Evolutionary conservation across 2,888 invertebrate species (phyloP).

Genomic region (Laspeyria flexula): DNA sequence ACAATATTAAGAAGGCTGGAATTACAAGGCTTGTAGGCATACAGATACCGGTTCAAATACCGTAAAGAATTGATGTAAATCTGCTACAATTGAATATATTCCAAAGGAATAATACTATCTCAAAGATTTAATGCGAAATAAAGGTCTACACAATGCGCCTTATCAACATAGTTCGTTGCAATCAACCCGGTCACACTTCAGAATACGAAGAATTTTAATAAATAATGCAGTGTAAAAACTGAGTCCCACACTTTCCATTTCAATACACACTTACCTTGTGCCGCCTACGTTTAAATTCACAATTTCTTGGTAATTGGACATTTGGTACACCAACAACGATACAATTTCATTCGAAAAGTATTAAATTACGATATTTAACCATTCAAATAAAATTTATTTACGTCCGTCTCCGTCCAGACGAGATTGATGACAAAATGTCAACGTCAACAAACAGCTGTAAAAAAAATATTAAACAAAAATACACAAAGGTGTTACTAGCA

Average conservation of each 20-base stretch:
- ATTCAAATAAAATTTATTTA: conserved; percentile 34
- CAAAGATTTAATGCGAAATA: background rate
- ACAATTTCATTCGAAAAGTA: conserved; percentile 26
- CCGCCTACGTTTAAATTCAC: conserved; percentile 98
- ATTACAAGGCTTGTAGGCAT: no score
- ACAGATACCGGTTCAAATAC: no score
- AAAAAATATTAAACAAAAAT: conserved; percentile 26
- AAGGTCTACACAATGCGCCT: background rate
- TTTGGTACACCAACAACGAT: conserved; percentile 42
- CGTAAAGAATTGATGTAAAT: no score
- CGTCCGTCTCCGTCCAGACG: conserved; percentile 23
- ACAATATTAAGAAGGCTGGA: no score
- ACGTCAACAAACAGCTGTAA: conserved; percentile 55
- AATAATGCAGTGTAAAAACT: conserved; percentile 7
- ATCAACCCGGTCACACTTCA: background rate
- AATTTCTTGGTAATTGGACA: conserved; percentile 87
- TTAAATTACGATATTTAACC: conserved; percentile 2
- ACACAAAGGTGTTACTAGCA: conserved; percentile 13
- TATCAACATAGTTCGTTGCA: background rate
- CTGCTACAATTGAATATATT: no score
- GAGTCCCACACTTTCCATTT: conserved; percentile 37
- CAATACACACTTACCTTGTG: conserved; percentile 88
- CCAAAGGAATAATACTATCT: background rate
- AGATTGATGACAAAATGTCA: conserved; percentile 36
- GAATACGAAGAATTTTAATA: background rate